Evolutionary conservation across 2,113 vertebrate species (phyloP).

Genomic region (Ibidorhyncha struthersii): DNA sequence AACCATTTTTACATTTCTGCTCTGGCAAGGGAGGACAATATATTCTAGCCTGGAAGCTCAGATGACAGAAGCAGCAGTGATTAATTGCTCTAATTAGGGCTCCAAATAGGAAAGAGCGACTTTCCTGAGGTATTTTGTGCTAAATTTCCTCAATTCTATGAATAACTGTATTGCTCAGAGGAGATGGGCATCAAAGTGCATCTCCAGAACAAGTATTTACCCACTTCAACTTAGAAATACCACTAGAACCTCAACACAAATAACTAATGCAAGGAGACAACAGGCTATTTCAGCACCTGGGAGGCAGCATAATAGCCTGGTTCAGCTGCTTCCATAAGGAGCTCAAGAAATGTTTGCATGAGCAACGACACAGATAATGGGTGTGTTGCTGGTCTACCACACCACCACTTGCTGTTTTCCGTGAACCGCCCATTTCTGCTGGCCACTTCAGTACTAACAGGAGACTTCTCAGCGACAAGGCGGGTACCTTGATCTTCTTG

Average conservation of each 20-base stretch:
- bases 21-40: slow-evolving; percentile 44
- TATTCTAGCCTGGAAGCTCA: slow-evolving; percentile 40
- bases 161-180: slow-evolving; percentile 48
- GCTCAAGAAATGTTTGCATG: background rate
- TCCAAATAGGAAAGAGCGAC: slow-evolving; percentile 26
- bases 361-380: background rate
- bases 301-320: background rate
- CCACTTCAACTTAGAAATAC: slow-evolving; percentile 13
- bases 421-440: background rate
- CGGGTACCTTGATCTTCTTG: background rate
- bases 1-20: slow-evolving; percentile 52
- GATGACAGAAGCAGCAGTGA: slow-evolving; percentile 50
- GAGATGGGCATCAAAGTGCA: slow-evolving; percentile 8
- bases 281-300: background rate
- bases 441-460: background rate
- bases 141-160: slow-evolving; percentile 44
- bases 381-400: background rate
- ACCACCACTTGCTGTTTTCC: background rate
- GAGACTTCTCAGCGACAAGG: background rate
- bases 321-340: background rate
- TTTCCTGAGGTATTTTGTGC: slow-evolving; percentile 22
- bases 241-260: background rate
- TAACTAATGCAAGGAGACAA: background rate
- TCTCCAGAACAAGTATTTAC: slow-evolving; percentile 51
- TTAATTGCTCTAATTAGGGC: slow-evolving; percentile 66